Evolutionary conservation across 2,888 invertebrate species (phyloP), one percentile per base, ranked within the genome.

Genomic region (Ashinkailepas kermadecensis): DNA sequence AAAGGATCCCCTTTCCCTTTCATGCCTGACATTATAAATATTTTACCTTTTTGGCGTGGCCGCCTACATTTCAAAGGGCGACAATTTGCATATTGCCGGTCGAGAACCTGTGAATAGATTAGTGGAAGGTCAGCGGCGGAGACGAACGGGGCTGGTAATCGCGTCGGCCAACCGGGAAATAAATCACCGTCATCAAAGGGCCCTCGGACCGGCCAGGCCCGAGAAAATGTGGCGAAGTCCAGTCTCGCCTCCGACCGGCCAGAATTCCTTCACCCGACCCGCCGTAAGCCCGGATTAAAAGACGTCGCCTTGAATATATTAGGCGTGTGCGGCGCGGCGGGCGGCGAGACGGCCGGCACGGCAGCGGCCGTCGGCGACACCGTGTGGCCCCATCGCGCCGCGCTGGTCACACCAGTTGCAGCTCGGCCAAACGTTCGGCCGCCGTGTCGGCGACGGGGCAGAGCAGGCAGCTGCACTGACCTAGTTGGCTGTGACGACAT

Each of bases 71-170:
- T 74, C 8, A 74, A 74, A 74, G 74, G 56, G 21, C 59, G 59
- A 0, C 54, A 21, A 74, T 74, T 74, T 74, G 74, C 74, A 74
- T 74, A 74, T 56, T 21, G 23, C 70, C 74, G 56, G 74, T 74
- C 21, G 74, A 74, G 74, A 56, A 74, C 54, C 74, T 56, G 74
- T 56, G 74, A 74, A 74, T 74, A 74, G 74, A 74, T 74, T 74
- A 74, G 74, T 21, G 74, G 74, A 74, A 74, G 74, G 74, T 74
- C 74, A 74, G 74, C 1, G 54, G 74, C 12, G 23, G 56, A 39
- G 74, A 74, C 21, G 23, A 56, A 74, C 74, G 74, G 10, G 18
- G 54, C 10, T 21, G 7, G 56, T 54, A 10, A 74, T 1, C 54
- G 74, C 56, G 3, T 8, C 54, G 10, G 74, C 56, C 8, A 56